Evolutionary conservation across 1,140 invertebrate species (phyloP).

Genomic region (Caenorhabditis remanei): DNA sequence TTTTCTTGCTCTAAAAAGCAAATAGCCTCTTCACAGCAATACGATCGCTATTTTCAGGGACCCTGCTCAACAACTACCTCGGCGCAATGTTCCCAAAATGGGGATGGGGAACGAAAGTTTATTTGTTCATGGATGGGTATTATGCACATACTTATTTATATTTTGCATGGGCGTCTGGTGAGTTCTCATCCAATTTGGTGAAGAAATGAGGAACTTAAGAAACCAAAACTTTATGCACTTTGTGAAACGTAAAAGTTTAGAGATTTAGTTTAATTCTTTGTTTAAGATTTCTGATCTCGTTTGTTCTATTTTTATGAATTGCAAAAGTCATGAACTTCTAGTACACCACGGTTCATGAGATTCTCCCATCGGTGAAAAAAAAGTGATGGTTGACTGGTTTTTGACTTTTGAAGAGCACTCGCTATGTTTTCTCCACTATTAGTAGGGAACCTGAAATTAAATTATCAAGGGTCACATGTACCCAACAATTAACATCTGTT

Average conservation of each 20-base stretch:
- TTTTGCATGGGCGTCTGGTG: conserved; percentile 44
- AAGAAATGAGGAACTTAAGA: background rate
- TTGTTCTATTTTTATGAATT: too few relatives aligned
- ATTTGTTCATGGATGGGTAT: background rate
- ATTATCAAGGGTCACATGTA: too few relatives aligned
- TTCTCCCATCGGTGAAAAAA: background rate
- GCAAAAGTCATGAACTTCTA: background rate
- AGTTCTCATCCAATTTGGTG: background rate
- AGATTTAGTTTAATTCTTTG: too few relatives aligned
- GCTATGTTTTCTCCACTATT: too few relatives aligned
- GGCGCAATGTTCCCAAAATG: conserved; percentile 53
- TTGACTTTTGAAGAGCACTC: background rate
- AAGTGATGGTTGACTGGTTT: background rate
- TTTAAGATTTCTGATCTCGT: too few relatives aligned
- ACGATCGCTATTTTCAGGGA: conserved; percentile 17
- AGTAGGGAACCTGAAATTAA: too few relatives aligned
- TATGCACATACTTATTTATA: conserved; percentile 9
- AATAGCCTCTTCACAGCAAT: background rate
- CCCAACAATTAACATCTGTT: too few relatives aligned
- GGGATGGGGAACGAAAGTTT: conserved; percentile 18
- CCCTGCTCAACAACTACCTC: conserved; percentile 57
- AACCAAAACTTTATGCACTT: too few relatives aligned
- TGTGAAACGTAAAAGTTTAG: too few relatives aligned
- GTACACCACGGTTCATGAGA: background rate
- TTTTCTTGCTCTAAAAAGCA: too few relatives aligned